A percentile compares a stretch with the other conserved stretches of the same genome.
Evolutionary conservation across 2,797 vertebrate species (phyloP).

Genomic region (Yasuhikotakia modesta): DNA sequence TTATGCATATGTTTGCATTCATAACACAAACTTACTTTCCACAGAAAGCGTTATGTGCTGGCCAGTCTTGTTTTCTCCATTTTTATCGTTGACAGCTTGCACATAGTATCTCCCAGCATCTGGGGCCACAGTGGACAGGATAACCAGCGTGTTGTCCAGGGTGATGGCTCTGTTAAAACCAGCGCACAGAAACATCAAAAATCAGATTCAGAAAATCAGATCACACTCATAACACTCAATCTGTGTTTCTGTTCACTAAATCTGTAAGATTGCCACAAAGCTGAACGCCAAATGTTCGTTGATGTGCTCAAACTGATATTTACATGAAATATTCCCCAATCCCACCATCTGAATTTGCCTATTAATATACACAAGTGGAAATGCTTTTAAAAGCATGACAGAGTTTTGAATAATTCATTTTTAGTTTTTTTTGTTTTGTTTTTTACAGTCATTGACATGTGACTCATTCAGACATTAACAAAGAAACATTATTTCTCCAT

Average conservation of each 20-base stretch:
- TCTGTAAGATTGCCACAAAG: constrained; percentile 3
- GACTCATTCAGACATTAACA: constrained; percentile 9
- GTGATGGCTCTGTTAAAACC: constrained; percentile 82
- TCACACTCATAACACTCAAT: constrained; percentile 20
- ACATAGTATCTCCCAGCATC: constrained; percentile 86
- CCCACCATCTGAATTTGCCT: not conserved
- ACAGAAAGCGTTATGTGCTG: constrained; percentile 82
- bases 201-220: constrained; percentile 3
- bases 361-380: constrained; percentile 11
- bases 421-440: not conserved
- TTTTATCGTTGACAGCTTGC: constrained; percentile 88
- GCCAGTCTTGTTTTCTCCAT: constrained; percentile 88
- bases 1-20: not conserved
- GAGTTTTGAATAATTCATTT: not conserved
- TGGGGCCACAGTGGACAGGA: constrained; percentile 85
- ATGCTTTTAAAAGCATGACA: constrained; percentile 14
- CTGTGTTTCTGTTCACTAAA: not conserved
- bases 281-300: constrained; percentile 25
- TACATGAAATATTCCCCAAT: constrained; percentile 9
- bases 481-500: constrained; percentile 23
- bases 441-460: not conserved
- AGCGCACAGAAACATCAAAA: not conserved
- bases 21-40: constrained; percentile 77
- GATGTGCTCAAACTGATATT: constrained; percentile 7
- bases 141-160: constrained; percentile 86